Percentiles rank a stretch among this genome's conserved stretches.
phyloP scores from a whole-genome alignment of 92 coral and sea anemone species.

The Epizoanthus stellaris region DNA sequence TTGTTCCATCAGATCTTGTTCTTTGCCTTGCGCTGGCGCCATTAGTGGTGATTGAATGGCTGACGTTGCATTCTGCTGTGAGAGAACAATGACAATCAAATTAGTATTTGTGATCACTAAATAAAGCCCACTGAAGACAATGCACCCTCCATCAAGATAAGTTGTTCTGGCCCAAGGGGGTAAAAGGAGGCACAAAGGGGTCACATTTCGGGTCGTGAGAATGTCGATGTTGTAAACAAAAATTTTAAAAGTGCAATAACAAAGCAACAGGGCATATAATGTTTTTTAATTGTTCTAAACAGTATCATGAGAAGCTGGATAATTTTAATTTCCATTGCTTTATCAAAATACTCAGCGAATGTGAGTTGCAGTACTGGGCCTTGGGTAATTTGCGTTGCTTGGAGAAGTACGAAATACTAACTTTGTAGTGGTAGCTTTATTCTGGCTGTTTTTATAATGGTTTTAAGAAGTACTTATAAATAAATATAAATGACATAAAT shows the following conservation, averaged over 20 bases:
- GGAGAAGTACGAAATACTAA: too few species aligned
- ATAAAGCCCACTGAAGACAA: background rate
- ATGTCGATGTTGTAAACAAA: background rate
- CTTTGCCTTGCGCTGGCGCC: background rate
- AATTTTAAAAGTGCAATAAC: background rate
- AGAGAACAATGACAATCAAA: background rate
- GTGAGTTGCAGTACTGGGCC: too few species aligned
- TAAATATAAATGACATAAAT: too few species aligned
- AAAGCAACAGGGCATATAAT: too few species aligned
- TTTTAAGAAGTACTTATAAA: too few species aligned
- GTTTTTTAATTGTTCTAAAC: too few species aligned
- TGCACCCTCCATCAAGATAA: background rate
- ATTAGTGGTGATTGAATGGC: background rate
- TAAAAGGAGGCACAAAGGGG: background rate
- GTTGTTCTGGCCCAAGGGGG: background rate
- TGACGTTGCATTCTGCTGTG: background rate
- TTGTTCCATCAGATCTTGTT: background rate
- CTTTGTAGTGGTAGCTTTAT: too few species aligned
- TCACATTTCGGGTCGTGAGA: conserved; percentile 12
- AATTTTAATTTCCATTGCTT: too few species aligned
- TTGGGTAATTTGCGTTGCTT: too few species aligned
- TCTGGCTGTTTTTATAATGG: too few species aligned
- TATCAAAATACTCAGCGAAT: too few species aligned
- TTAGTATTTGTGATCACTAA: background rate
- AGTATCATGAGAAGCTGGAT: too few species aligned